phyloP scores from a whole-genome alignment of 2,113 vertebrate genomes.

The Catharus minimus region DNA sequence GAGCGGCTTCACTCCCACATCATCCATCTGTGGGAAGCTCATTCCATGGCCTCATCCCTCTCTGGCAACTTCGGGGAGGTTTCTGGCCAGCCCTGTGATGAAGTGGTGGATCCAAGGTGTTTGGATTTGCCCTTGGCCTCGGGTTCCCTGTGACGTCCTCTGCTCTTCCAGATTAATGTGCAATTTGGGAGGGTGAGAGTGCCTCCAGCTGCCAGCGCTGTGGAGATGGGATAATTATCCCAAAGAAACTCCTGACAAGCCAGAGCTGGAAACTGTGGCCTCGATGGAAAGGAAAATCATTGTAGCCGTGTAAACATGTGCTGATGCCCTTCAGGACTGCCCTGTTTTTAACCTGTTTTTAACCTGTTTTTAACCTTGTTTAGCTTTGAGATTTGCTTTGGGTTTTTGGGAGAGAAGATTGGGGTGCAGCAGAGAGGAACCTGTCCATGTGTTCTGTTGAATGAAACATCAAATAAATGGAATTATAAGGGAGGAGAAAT shows the following conservation, averaged over 20 bases:
- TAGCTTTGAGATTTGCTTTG: not conserved
- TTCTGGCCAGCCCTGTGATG: constrained; percentile 5
- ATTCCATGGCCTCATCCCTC: constrained; percentile 51
- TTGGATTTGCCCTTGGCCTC: constrained; percentile 44
- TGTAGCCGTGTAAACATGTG: not conserved
- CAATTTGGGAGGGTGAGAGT: constrained; percentile 16
- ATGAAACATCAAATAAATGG: not conserved
- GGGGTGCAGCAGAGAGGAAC: not conserved
- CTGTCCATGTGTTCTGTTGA: not conserved
- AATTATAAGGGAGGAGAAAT: not conserved
- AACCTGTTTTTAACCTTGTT: not conserved
- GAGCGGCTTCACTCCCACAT: not conserved
- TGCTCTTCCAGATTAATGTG: constrained; percentile 14
- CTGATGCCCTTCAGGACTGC: not conserved
- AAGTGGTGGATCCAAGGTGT: constrained; percentile 16
- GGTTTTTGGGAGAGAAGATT: not conserved
- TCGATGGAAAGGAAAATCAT: constrained; percentile 19
- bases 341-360: not conserved
- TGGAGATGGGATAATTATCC: constrained; percentile 18
- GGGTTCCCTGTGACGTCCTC: not conserved
- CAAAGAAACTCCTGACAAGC: not conserved
- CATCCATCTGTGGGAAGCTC: constrained; percentile 15
- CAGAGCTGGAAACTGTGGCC: constrained; percentile 28
- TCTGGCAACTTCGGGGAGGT: constrained; percentile 7
- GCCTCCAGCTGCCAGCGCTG: constrained; percentile 33